A percentile compares a stretch with the other conserved stretches of the same genome.
phyloP scores from a whole-genome alignment of 2,888 invertebrate genomes.

The Merodon equestris region DNA sequence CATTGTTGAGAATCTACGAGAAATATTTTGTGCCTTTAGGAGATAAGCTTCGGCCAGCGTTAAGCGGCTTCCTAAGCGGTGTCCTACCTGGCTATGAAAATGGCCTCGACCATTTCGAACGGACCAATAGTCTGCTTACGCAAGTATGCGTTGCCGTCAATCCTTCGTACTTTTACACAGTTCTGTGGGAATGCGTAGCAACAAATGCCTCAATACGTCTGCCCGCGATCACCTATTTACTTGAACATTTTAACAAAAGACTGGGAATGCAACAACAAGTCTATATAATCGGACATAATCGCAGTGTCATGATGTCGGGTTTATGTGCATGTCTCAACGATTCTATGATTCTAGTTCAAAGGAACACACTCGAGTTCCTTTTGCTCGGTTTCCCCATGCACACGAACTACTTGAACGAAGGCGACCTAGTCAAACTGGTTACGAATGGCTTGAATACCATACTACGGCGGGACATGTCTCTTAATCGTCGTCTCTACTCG shows the following conservation, averaged over 20 bases:
- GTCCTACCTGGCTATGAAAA: constrained; percentile 93
- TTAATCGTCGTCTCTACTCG: constrained; percentile 90
- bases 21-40: constrained; percentile 92
- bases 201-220: constrained; percentile 89
- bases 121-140: constrained; percentile 79
- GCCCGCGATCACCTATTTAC: constrained; percentile 89
- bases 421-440: constrained; percentile 86
- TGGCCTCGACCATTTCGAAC: constrained; percentile 90
- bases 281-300: constrained; percentile 90
- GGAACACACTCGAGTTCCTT: constrained; percentile 90
- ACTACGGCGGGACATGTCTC: constrained; percentile 91
- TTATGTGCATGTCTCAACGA: constrained; percentile 90
- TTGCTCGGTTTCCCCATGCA: constrained; percentile 91
- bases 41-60: constrained; percentile 84
- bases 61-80: constrained; percentile 92
- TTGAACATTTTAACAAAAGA: constrained; percentile 89
- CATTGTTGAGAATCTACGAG: constrained; percentile 90
- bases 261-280: constrained; percentile 89
- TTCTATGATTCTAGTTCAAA: constrained; percentile 88
- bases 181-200: constrained; percentile 92
- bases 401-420: constrained; percentile 84
- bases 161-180: constrained; percentile 89
- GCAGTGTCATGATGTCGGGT: constrained; percentile 89
- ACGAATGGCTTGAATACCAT: constrained; percentile 87
- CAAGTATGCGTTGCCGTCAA: constrained; percentile 87